Conservation (phyloP, 2,113 vertebrate species). For the Meriones unguiculatus region DNA sequence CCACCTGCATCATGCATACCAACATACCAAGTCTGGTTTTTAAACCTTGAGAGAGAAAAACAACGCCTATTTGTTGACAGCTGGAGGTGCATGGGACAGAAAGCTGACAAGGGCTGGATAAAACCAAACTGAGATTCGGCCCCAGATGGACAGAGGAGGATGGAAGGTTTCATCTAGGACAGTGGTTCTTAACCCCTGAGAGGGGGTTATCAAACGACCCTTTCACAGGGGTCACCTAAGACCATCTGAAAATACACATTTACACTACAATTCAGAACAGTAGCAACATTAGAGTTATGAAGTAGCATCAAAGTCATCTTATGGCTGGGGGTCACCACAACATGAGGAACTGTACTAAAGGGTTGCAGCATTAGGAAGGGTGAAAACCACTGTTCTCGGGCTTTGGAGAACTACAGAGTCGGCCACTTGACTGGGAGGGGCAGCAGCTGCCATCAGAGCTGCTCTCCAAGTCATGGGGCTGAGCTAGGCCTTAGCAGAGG, state of each 20-base stretch:
- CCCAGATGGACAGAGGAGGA: accelerated
- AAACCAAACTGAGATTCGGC: not conserved
- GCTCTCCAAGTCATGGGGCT: not conserved
- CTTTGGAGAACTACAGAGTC: not conserved
- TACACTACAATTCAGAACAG: not conserved
- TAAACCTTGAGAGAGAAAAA: not conserved
- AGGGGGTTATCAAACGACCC: not conserved
- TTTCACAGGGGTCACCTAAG: not conserved
- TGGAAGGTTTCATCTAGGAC: not conserved
- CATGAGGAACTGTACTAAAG: not conserved
- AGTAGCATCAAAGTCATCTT: not conserved
- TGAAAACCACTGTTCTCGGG: not conserved
- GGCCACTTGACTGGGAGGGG: not conserved
- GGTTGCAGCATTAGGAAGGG: not conserved
- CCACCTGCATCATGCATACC: not conserved
- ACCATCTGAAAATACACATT: not conserved
- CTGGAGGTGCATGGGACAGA: not conserved
- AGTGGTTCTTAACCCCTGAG: not conserved
- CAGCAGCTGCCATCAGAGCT: not conserved
- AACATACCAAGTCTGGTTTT: not conserved
- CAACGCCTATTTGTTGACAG: not conserved
- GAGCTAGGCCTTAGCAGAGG: not conserved
- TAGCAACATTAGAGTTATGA: not conserved
- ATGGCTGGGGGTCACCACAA: not conserved
- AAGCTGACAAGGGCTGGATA: not conserved